Evolutionary conservation across 2,888 invertebrate genomes (phyloP), one percentile per base, ranked within the genome.

Genomic region (Byasa hedistus): DNA sequence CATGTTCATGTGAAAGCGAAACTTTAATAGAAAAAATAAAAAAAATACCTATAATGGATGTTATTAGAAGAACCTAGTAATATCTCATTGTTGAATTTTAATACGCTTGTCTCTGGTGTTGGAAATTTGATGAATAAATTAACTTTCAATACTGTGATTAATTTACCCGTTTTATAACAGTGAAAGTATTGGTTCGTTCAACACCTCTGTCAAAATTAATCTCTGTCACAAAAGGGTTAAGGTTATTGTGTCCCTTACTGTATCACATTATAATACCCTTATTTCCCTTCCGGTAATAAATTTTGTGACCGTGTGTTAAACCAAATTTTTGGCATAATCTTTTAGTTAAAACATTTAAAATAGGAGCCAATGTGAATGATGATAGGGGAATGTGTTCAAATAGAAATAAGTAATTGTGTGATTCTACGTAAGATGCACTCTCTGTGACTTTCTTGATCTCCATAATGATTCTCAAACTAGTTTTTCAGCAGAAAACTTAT

Each of bases 181-280:
- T 51, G 57, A 36, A 57, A 39, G 61, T 61, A 61, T 52, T 22
- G 57, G 56, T 56, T 17, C 65, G 51, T 57, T 61, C 57, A 57
- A 51, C 65, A 61, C 65, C 57, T 65, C 57, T 65, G 56, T 57
- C 51, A 61, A 51, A 61, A 65, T 65, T 65, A 65, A 65, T 65
- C 65, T 61, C 61, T 61, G 61, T 65, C 61, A 61, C 65, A 65
- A 61, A 65, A 65, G 61, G 65, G 65, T 61, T 65, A 61, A 65
- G 61, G 65, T 61, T 65, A 65, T 61, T 65, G 65, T 65, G 51
- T 54, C 61, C 65, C 65, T 65, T 44, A 65, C 48, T 57, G 51
- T 61, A 57, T 36, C 58, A 51, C 39, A 57, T 65, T 65, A 52
- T 61, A 57, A 61, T 44, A 61, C 57, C 48, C 55, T 7, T 65